phyloP scores from a whole-genome alignment of 2,888 invertebrate genomes.

The Nemurella pictetii region DNA sequence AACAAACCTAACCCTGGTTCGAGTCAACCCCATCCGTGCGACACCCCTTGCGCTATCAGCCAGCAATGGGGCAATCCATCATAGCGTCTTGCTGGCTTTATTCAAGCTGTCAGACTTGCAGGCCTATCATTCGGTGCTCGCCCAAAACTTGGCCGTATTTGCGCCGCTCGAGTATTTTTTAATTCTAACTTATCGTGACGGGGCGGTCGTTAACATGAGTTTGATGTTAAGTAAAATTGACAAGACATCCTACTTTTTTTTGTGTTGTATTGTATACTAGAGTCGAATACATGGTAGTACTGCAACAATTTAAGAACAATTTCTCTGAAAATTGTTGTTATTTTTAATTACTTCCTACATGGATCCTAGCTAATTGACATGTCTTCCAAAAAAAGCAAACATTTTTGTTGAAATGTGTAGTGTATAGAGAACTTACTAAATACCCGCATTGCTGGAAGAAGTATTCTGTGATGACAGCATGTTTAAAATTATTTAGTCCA shows the following conservation, averaged over 20 bases:
- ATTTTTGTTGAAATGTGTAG: background rate
- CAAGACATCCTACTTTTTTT: background rate
- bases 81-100: slow-evolving; percentile 18
- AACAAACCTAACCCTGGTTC: background rate
- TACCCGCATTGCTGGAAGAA: background rate
- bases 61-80: background rate
- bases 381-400: background rate
- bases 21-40: background rate
- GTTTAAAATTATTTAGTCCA: background rate
- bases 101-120: slow-evolving; percentile 11
- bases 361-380: background rate
- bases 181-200: slow-evolving; percentile 21
- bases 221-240: background rate
- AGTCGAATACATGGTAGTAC: no score
- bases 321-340: background rate
- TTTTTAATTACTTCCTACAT: background rate
- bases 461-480: background rate
- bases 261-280: background rate
- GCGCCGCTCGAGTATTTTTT: background rate
- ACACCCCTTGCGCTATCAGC: background rate
- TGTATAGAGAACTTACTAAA: no score
- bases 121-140: background rate
- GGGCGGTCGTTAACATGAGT: background rate
- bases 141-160: background rate
- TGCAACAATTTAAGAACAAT: background rate